Evolutionary conservation across 2,888 invertebrate species (phyloP), one percentile per base, ranked within the genome.

Genomic region (Polydesmus complanatus): DNA sequence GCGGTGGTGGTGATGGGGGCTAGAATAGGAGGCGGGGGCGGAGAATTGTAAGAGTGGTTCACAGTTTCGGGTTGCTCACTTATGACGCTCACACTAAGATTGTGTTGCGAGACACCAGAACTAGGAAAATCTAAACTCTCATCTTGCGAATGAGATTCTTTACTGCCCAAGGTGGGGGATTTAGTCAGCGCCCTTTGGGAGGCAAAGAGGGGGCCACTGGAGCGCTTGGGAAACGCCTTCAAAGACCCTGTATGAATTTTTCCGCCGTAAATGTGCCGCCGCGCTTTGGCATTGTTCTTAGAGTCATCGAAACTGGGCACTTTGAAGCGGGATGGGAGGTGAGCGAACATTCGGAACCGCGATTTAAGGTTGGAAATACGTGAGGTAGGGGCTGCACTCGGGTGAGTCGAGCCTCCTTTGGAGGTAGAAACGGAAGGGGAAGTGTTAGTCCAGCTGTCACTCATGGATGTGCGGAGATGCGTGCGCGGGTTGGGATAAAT

Each of bases 241-340:
- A 63, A 53, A 2, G 63, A 63, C 1, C 63, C 61, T 8, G 61
- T 26, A 21, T 63, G 52, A 26, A 63, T 63, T 27, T 61, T 63
- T 1, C 63, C 63, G 1, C 59, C 59, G 54, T 59, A 59, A 11
- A 59, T 26, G 27, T 63, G 58, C 2, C 63, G 54, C 2, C 63
- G 25, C 22, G 54, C 54, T 48, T 56, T 53, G 2, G 63, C 62
- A 19, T 56, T 58, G 22, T 52, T 37, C 27, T 56, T 63, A 23
- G 62, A 63, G 19, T 63, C 63, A 18, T 63, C 63, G 49, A 63
- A 63, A 54, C 63, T 63, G 22, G 63, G 63, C 58, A 61, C 54
- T 57, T 56, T 53, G 21, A 63, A 58, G 23, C 54, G 52, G 47
- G 3, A 22, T 2, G 59, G 53, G 21, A 54, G 27, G n/a, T 59